Conservation (phyloP, 2,797 vertebrate species). For the Bryconaethiops microstoma region DNA sequence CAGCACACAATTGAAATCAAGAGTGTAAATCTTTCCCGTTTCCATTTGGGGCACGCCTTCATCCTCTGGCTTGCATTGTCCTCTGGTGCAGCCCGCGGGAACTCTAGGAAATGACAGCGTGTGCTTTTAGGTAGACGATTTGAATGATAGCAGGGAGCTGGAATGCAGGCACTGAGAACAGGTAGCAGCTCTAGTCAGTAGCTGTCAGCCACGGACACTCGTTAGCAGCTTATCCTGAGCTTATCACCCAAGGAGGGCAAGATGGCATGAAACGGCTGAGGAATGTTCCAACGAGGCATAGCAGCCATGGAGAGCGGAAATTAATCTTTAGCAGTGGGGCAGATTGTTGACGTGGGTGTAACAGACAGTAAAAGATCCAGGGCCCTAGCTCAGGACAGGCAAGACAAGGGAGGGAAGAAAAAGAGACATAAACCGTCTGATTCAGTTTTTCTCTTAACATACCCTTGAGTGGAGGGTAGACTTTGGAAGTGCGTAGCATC, state of each 20-base stretch:
- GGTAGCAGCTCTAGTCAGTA: neutral
- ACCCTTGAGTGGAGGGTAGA: neutral
- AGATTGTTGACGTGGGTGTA: neutral
- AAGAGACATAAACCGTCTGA: neutral
- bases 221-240: conserved; percentile 20
- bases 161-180: neutral
- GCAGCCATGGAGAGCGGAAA: neutral
- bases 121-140: conserved; percentile 62
- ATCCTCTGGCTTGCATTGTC: conserved; percentile 63
- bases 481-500: too few relatives aligned
- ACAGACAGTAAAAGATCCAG: neutral
- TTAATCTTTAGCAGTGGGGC: conserved; percentile 29
- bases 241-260: neutral
- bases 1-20: conserved; percentile 53
- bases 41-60: conserved; percentile 60
- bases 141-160: conserved; percentile 64
- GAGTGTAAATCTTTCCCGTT: conserved; percentile 61
- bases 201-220: neutral
- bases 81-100: conserved; percentile 45
- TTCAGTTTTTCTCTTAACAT: neutral
- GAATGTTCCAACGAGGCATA: conserved; percentile 33
- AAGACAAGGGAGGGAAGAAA: neutral
- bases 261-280: conserved; percentile 22
- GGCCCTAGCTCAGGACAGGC: too few relatives aligned
- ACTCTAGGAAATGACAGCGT: conserved; percentile 68